phyloP scores from a whole-genome alignment of 2,888 invertebrate species.

The Andrena hattorfiana region DNA sequence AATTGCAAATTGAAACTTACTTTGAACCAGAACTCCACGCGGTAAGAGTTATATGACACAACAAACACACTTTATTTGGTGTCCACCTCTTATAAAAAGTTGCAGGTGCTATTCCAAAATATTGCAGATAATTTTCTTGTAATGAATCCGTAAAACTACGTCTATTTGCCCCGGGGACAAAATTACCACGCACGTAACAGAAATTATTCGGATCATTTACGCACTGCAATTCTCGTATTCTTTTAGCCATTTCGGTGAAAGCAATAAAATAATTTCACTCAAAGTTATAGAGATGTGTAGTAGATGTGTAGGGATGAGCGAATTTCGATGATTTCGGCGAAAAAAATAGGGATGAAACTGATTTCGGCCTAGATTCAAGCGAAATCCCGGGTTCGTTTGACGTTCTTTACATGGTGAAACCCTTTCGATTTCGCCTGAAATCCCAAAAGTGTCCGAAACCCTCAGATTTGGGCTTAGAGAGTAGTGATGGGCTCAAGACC shows the following conservation, averaged over 20 bases:
- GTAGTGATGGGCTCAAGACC: no score
- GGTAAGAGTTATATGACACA: not conserved
- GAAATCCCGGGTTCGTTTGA: no score
- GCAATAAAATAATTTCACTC: no score
- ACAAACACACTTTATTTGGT: not conserved
- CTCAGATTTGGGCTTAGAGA: no score
- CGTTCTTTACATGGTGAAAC: no score
- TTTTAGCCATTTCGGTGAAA: not conserved
- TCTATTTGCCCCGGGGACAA: not conserved
- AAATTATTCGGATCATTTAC: not conserved
- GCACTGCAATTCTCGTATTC: not conserved
- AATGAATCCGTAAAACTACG: not conserved
- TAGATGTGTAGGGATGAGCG: no score
- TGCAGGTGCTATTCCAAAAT: not conserved
- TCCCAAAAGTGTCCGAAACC: no score
- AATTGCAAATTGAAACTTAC: not conserved
- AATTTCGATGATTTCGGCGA: no score
- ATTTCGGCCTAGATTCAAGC: no score
- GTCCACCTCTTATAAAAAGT: not conserved
- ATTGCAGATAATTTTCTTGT: constrained; percentile 1
- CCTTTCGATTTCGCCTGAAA: no score
- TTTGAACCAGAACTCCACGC: not conserved
- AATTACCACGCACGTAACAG: not conserved
- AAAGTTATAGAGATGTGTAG: no score
- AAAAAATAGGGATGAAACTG: no score